phyloP scores from a whole-genome alignment of 2,113 vertebrate genomes.

The Rhinoderma darwinii region DNA sequence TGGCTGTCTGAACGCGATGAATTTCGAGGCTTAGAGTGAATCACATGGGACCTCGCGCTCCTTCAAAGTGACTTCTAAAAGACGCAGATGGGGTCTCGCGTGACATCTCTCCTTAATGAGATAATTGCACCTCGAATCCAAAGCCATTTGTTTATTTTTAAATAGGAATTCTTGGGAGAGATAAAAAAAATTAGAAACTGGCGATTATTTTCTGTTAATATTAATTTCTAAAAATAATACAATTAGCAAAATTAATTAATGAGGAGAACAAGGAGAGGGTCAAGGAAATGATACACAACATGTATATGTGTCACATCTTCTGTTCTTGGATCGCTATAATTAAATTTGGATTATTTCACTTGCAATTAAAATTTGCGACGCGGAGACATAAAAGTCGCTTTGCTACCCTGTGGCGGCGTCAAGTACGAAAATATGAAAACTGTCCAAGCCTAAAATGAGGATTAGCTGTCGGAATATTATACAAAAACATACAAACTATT shows the following conservation, averaged over 20 bases:
- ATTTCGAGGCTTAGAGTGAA: background rate
- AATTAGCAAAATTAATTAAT: slow-evolving; percentile 52
- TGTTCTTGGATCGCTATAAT: background rate
- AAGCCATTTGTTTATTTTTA: slow-evolving; percentile 47
- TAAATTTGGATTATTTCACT: background rate
- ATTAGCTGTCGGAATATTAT: background rate
- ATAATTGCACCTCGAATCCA: slow-evolving; percentile 29
- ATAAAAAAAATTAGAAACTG: background rate
- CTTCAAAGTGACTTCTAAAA: slow-evolving; percentile 39
- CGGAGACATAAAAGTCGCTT: background rate
- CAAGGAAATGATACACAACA: slow-evolving; percentile 3
- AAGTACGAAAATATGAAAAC: background rate
- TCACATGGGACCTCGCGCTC: slow-evolving; percentile 1
- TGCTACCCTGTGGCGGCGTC: background rate
- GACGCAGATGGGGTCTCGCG: slow-evolving; percentile 1
- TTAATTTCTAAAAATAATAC: slow-evolving; percentile 40
- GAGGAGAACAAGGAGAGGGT: slow-evolving; percentile 22
- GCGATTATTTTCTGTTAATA: slow-evolving; percentile 2
- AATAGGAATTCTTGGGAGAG: slow-evolving; percentile 1
- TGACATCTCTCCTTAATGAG: slow-evolving; percentile 43
- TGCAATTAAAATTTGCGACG: background rate
- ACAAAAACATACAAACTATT: background rate
- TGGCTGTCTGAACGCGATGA: background rate
- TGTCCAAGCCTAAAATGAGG: too few relatives aligned
- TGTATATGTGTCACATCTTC: background rate